Conservation (phyloP, 2,113 vertebrate genomes). For the Proteles cristata region DNA sequence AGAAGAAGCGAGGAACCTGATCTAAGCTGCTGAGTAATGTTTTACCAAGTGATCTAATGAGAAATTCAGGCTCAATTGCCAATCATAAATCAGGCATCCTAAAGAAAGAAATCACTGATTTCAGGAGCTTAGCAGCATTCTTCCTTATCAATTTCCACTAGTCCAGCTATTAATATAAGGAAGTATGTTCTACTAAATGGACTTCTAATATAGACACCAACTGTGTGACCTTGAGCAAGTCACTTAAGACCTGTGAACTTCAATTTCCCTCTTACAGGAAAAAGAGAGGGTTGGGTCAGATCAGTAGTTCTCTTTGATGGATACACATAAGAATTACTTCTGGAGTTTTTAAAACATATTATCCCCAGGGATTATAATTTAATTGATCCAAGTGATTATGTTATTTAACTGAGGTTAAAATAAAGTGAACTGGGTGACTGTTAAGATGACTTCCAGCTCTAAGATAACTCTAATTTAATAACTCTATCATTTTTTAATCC, state of each 20-base stretch:
- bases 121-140: not conserved
- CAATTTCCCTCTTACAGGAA: not conserved
- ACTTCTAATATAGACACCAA: not conserved
- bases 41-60: not conserved
- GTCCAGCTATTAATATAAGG: not conserved
- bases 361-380: not conserved
- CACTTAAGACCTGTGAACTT: not conserved
- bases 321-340: not conserved
- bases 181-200: not conserved
- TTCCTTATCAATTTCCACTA: conserved; percentile 17
- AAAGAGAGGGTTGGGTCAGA: not conserved
- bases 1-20: not conserved
- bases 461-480: conserved; percentile 39
- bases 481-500: not conserved
- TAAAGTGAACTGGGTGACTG: conserved; percentile 3
- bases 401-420: not conserved
- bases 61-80: not conserved
- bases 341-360: not conserved
- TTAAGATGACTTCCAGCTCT: not conserved
- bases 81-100: not conserved
- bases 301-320: not conserved
- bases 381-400: not conserved
- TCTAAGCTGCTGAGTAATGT: not conserved
- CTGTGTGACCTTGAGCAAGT: not conserved
- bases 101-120: not conserved